Conservation (phyloP, 1,140 invertebrate species). For the Lepidostoma basale region DNA sequence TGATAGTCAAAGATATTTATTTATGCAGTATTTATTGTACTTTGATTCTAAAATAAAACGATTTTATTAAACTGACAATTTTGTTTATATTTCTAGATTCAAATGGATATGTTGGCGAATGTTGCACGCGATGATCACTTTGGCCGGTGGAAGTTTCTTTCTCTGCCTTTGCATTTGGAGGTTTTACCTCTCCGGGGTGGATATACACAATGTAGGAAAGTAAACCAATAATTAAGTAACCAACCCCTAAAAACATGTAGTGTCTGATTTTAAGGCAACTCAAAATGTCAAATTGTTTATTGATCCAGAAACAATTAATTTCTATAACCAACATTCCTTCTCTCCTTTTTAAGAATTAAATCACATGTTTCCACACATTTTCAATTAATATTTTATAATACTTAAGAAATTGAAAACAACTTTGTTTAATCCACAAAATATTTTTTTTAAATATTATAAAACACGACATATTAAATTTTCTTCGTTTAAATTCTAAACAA, state of each 20-base stretch:
- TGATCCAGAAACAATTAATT: not conserved
- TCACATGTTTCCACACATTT: too few relatives aligned
- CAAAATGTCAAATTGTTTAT: not conserved
- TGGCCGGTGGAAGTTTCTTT: not conserved
- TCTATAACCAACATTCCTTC: too few relatives aligned
- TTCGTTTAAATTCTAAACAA: too few relatives aligned
- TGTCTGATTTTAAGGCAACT: not conserved
- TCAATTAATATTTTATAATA: too few relatives aligned
- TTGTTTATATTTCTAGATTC: constrained; percentile 11
- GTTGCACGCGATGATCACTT: not conserved
- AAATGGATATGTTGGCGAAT: not conserved
- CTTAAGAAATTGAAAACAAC: too few relatives aligned
- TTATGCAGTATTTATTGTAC: not conserved
- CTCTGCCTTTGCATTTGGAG: not conserved
- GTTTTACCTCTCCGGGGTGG: not conserved
- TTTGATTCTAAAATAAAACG: not conserved
- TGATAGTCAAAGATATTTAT: too few relatives aligned
- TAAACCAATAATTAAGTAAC: not conserved
- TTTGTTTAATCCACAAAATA: too few relatives aligned
- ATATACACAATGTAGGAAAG: constrained; percentile 9
- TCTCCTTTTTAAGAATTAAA: too few relatives aligned
- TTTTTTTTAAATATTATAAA: too few relatives aligned
- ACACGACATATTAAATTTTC: too few relatives aligned
- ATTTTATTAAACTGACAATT: not conserved
- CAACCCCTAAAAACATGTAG: not conserved